These are phyloP conservation scores for Corythucha ciliata DNA, from an alignment of 2,888 invertebrate species.

Conservation along the genomic window DNA sequence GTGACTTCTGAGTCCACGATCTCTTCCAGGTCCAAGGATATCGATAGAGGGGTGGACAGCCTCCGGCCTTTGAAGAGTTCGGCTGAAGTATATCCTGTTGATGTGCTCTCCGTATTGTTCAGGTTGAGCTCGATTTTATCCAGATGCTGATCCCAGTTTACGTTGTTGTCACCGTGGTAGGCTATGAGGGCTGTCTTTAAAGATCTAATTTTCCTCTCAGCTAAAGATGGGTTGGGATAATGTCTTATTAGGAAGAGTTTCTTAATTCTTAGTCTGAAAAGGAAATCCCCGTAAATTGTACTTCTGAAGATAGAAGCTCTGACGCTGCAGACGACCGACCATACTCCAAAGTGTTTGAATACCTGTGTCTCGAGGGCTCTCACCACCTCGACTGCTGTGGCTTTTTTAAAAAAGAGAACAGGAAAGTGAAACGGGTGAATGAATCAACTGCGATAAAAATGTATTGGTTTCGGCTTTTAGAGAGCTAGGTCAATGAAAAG, in stretches of 20 bases:
- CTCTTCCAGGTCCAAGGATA: slow-evolving; percentile 14
- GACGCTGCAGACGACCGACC: slow-evolving; percentile 2
- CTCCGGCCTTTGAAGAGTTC: slow-evolving; percentile 12
- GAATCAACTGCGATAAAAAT: slow-evolving; percentile 17
- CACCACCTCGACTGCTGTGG: slow-evolving; percentile 3
- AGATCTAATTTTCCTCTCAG: slow-evolving; percentile 13
- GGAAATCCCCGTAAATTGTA: not conserved
- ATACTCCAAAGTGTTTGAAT: slow-evolving; percentile 11
- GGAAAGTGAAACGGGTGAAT: slow-evolving; percentile 5
- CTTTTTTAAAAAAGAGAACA: not conserved
- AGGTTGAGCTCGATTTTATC: slow-evolving; percentile 4
- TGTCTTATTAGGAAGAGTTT: not conserved
- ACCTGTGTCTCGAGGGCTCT: slow-evolving; percentile 3
- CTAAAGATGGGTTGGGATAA: slow-evolving; percentile 13
- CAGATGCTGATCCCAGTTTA: slow-evolving; percentile 10
- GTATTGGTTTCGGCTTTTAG: not conserved
- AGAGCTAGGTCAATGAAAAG: slow-evolving; percentile 6
- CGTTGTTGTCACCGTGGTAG: slow-evolving; percentile 2
- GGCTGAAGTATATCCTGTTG: slow-evolving; percentile 14
- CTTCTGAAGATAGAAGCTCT: slow-evolving; percentile 8
- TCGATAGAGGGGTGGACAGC: slow-evolving; percentile 9
- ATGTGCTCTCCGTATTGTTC: slow-evolving; percentile 9
- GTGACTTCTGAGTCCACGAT: too few relatives aligned
- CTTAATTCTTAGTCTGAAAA: slow-evolving; percentile 1
- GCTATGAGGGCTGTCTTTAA: slow-evolving; percentile 14